A percentile compares a stretch with the other conserved stretches of the same genome.
These are phyloP conservation scores for Abramis brama DNA, from an alignment of 2,113 vertebrate species.

Conservation along the genomic window DNA sequence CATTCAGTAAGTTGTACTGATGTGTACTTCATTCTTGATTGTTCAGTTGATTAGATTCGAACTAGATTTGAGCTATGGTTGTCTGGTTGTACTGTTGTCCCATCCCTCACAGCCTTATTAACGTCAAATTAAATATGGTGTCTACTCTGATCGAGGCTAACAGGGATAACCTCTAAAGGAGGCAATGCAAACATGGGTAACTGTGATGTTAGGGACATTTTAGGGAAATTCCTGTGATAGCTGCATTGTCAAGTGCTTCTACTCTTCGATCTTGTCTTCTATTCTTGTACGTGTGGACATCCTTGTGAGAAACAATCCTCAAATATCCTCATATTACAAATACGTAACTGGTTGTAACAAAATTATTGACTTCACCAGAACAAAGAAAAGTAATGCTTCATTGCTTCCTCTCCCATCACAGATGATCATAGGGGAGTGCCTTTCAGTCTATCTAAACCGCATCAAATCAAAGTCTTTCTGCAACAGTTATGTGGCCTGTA, in stretches of 20 bases:
- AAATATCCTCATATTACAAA: neutral
- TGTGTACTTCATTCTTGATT: neutral
- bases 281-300: conserved; percentile 65
- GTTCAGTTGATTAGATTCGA: too few relatives aligned
- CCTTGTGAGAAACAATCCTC: conserved; percentile 46
- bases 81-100: neutral
- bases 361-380: neutral
- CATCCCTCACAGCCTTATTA: neutral
- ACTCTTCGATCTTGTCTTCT: conserved; percentile 10
- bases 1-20: neutral
- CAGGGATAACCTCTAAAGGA: neutral
- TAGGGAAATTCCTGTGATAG: conserved; percentile 5
- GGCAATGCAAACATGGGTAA: conserved; percentile 16
- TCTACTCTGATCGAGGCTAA: neutral
- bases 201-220: conserved; percentile 13
- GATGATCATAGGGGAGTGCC: conserved; percentile 90
- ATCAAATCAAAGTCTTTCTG: conserved; percentile 89
- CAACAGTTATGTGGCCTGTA: conserved; percentile 86
- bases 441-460: conserved; percentile 85
- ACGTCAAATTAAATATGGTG: neutral
- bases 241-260: conserved; percentile 53
- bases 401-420: conserved; percentile 73
- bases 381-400: neutral
- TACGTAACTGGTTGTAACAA: neutral
- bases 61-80: too few relatives aligned